Evolutionary conservation across 2,797 vertebrate genomes (phyloP).

Genomic region (Tapirus indicus): DNA sequence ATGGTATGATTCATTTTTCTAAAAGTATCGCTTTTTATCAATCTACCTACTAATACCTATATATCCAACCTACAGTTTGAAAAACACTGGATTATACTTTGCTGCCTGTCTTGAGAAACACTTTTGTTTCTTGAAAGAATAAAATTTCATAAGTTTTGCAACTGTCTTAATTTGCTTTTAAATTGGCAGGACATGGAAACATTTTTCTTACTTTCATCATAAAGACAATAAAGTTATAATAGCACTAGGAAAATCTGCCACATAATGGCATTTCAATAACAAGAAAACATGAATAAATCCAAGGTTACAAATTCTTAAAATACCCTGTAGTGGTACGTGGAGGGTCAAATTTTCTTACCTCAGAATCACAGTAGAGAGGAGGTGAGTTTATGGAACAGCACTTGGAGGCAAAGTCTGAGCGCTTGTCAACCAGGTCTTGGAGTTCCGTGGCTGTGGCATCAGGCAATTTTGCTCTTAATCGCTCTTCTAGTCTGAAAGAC

Average conservation of each 20-base stretch:
- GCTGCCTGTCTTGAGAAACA: background rate
- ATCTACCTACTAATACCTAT: background rate
- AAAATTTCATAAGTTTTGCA: background rate
- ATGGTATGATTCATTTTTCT: background rate
- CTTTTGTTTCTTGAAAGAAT: background rate
- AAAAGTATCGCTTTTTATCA: background rate
- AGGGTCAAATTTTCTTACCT: constrained; percentile 82
- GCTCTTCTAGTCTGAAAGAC: constrained; percentile 82
- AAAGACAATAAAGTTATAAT: background rate
- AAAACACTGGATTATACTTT: background rate
- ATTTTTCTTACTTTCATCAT: background rate
- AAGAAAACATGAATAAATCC: background rate
- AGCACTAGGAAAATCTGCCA: background rate
- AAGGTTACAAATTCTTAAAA: background rate
- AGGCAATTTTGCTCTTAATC: constrained; percentile 38
- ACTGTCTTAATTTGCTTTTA: background rate
- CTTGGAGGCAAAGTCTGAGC: constrained; percentile 85
- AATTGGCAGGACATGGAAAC: background rate
- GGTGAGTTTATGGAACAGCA: constrained; percentile 88
- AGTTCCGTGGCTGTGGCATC: background rate
- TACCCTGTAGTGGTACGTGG: background rate
- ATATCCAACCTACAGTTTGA: background rate
- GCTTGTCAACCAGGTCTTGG: constrained; percentile 73
- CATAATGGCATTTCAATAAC: background rate
- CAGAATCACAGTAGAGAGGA: constrained; percentile 85